These are phyloP conservation scores for Serrognathus titanus DNA, from an alignment of 2,888 invertebrate species.

Conservation along the genomic window DNA sequence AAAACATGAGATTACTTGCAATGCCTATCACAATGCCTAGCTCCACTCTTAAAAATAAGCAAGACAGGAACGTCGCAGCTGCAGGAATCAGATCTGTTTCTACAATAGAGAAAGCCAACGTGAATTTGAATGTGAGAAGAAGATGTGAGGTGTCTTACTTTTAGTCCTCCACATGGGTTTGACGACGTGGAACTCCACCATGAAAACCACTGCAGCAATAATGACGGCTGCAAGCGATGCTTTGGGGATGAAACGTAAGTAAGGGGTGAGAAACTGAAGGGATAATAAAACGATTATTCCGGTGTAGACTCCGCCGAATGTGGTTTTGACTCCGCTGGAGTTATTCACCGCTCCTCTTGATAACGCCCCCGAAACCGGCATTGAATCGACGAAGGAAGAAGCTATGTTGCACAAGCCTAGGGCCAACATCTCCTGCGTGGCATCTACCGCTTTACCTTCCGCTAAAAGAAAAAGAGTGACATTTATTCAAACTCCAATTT, in stretches of 20 bases:
- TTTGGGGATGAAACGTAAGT: slow-evolving; percentile 62
- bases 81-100: slow-evolving; percentile 67
- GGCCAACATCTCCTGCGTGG: slow-evolving; percentile 70
- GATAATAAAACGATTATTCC: slow-evolving; percentile 54
- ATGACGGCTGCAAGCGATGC: slow-evolving; percentile 68
- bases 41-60: slow-evolving; percentile 62
- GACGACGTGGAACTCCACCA: slow-evolving; percentile 62
- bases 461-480: slow-evolving; percentile 43
- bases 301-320: slow-evolving; percentile 63
- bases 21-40: slow-evolving; percentile 66
- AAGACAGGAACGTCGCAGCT: slow-evolving; percentile 61
- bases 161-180: slow-evolving; percentile 65
- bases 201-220: slow-evolving; percentile 67
- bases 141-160: slow-evolving; percentile 47
- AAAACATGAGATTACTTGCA: slow-evolving; percentile 58
- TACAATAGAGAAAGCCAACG: slow-evolving; percentile 33
- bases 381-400: slow-evolving; percentile 65
- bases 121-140: too few relatives aligned
- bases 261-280: slow-evolving; percentile 62
- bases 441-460: slow-evolving; percentile 60
- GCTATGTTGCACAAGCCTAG: slow-evolving; percentile 62
- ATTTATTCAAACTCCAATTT: neutral
- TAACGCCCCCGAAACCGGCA: slow-evolving; percentile 63
- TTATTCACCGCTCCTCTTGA: slow-evolving; percentile 68
- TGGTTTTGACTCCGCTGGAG: slow-evolving; percentile 67